Percentiles rank a stretch among this genome's conserved stretches.
phyloP scores from a whole-genome alignment of 2,888 invertebrate genomes.

The Coleophora flavipennella region DNA sequence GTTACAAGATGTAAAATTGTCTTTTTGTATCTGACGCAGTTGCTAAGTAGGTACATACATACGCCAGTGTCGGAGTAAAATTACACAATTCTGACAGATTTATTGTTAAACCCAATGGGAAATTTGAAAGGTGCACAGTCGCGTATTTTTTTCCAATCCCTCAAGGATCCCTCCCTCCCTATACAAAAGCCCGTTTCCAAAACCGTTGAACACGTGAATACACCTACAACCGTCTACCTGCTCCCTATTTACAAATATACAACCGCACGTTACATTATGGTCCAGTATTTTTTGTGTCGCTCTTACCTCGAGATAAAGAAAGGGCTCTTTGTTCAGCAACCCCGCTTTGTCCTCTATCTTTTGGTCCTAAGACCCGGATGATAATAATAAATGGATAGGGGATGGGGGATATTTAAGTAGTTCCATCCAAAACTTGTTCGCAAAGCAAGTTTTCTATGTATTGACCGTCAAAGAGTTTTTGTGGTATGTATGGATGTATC shows the following conservation, averaged over 20 bases:
- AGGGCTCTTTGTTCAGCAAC: constrained; percentile 38
- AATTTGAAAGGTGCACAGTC: constrained; percentile 55
- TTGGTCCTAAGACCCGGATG: constrained; percentile 12
- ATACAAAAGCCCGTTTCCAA: constrained; percentile 29
- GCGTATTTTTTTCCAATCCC: constrained; percentile 28
- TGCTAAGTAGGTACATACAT: too few relatives aligned
- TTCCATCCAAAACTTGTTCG: too few relatives aligned
- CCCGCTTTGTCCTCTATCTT: constrained; percentile 12
- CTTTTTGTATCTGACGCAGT: too few relatives aligned
- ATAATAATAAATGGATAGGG: background rate
- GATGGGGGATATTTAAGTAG: too few relatives aligned
- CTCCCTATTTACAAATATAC: constrained; percentile 63
- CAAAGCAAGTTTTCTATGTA: too few relatives aligned
- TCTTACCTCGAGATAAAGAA: constrained; percentile 35
- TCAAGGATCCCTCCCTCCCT: constrained; percentile 19
- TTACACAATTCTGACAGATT: too few relatives aligned
- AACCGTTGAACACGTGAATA: constrained; percentile 51
- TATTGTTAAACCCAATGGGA: constrained; percentile 35
- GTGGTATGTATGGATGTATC: too few relatives aligned
- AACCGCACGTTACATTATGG: constrained; percentile 48
- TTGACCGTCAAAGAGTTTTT: too few relatives aligned
- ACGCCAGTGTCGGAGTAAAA: too few relatives aligned
- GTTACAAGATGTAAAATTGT: too few relatives aligned
- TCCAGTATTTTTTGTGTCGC: constrained; percentile 41
- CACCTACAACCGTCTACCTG: constrained; percentile 70